A percentile compares a stretch with the other conserved stretches of the same genome.
Conservation (phyloP, 1,140 invertebrate genomes). For the Aphelenchoides fujianensis region DNA sequence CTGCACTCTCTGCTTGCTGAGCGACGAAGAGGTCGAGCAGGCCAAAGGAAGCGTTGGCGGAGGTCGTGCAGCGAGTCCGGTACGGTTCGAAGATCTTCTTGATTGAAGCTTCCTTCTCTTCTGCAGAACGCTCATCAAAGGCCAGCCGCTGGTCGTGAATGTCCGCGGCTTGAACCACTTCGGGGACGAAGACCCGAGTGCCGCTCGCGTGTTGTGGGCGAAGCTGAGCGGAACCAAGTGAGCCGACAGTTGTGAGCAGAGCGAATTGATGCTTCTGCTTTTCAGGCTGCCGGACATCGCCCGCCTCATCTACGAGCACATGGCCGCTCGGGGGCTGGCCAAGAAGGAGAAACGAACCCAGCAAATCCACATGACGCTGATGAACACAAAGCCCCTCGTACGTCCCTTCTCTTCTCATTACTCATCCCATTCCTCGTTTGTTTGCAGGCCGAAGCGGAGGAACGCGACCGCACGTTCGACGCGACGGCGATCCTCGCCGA, state of each 20-base stretch:
- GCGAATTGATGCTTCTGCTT: too few relatives aligned
- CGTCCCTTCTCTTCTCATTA: too few relatives aligned
- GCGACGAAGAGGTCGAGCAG: not conserved
- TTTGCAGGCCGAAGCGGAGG: not conserved
- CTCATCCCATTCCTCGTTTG: too few relatives aligned
- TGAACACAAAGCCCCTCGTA: not conserved
- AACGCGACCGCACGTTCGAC: not conserved
- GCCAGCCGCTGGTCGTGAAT: constrained; percentile 1
- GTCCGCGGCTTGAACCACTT: constrained; percentile 4
- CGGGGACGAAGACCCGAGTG: constrained; percentile 7
- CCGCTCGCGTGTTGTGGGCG: constrained; percentile 9
- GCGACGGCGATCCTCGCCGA: not conserved
- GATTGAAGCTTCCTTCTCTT: too few relatives aligned
- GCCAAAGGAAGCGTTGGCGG: not conserved
- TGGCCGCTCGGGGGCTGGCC: not conserved
- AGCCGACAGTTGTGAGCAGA: too few relatives aligned
- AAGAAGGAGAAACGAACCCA: not conserved
- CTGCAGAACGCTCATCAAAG: constrained; percentile 9
- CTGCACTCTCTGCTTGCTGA: not conserved
- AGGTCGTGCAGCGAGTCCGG: constrained; percentile 6
- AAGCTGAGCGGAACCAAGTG: not conserved
- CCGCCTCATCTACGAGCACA: not conserved
- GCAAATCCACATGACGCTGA: not conserved
- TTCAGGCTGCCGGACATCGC: not conserved
- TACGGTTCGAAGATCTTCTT: not conserved